A percentile compares a stretch with the other conserved stretches of the same genome.
Conservation (phyloP, 2,113 vertebrate genomes). For the Callaeas wilsoni region DNA sequence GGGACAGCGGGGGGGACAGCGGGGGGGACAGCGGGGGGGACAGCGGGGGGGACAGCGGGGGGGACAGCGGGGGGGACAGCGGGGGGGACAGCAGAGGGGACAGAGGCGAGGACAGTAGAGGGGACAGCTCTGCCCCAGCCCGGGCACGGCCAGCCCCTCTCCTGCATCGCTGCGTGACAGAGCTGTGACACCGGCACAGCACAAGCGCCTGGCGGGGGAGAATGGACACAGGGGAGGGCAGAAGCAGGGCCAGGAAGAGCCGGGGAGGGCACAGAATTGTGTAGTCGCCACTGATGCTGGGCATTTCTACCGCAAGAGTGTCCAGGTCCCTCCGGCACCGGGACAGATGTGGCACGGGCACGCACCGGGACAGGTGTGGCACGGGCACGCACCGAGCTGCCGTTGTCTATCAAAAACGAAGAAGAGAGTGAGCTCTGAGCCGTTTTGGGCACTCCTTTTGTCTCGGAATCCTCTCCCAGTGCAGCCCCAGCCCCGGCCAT, state of each 20-base stretch:
- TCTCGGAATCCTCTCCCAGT: not conserved
- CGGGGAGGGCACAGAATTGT: not conserved
- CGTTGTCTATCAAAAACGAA: not conserved
- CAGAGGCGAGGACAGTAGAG: not conserved
- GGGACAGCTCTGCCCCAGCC: not conserved
- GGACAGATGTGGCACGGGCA: not conserved
- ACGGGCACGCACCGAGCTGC: not conserved
- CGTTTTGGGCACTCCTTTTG: not conserved
- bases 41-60: too few relatives aligned
- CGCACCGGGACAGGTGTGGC: not conserved
- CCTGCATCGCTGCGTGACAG: not conserved
- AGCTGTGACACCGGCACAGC: not conserved
- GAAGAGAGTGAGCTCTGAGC: not conserved
- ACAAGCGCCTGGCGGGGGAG: not conserved
- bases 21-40: too few relatives aligned
- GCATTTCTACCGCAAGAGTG: not conserved
- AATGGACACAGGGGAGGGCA: not conserved
- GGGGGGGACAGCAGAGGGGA: too few relatives aligned
- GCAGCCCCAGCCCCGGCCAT: not conserved
- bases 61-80: too few relatives aligned
- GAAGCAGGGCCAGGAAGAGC: not conserved
- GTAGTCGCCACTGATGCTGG: not conserved
- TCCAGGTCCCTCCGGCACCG: not conserved
- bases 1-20: too few relatives aligned
- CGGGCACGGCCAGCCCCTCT: not conserved